Evolutionary conservation across 2,113 vertebrate genomes (phyloP).

Genomic region (Silurus asotus): DNA sequence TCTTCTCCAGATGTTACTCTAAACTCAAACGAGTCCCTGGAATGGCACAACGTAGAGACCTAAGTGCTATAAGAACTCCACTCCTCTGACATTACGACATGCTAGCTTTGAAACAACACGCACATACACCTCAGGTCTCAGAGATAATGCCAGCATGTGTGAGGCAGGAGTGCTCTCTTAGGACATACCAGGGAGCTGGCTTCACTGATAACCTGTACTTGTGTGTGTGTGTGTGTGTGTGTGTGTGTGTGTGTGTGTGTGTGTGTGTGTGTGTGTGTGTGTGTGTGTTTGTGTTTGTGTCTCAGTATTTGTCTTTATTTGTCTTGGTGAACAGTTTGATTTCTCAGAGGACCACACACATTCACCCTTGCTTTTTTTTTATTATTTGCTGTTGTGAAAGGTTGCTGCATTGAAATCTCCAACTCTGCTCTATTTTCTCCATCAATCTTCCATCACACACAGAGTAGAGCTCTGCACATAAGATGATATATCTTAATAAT

Average conservation of each 20-base stretch:
- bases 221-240: constrained; percentile 21
- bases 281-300: constrained; percentile 7
- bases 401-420: background rate
- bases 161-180: constrained; percentile 20
- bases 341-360: constrained; percentile 64
- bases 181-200: constrained; percentile 33
- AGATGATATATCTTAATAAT: background rate
- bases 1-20: background rate
- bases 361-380: constrained; percentile 52
- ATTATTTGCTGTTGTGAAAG: background rate
- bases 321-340: constrained; percentile 62
- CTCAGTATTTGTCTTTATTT: constrained; percentile 59
- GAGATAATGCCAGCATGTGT: constrained; percentile 42
- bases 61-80: constrained; percentile 31
- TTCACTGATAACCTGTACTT: constrained; percentile 41
- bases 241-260: constrained; percentile 22
- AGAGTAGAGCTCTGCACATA: background rate
- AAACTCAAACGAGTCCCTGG: constrained; percentile 6
- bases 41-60: constrained; percentile 21
- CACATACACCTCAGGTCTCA: constrained; percentile 7
- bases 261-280: constrained; percentile 20
- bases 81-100: constrained; percentile 30
- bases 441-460: background rate
- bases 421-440: background rate
- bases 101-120: constrained; percentile 48